Evolutionary conservation across 2,113 vertebrate genomes (phyloP), one percentile per base, ranked within the genome.

Genomic region (Barbus barbus): DNA sequence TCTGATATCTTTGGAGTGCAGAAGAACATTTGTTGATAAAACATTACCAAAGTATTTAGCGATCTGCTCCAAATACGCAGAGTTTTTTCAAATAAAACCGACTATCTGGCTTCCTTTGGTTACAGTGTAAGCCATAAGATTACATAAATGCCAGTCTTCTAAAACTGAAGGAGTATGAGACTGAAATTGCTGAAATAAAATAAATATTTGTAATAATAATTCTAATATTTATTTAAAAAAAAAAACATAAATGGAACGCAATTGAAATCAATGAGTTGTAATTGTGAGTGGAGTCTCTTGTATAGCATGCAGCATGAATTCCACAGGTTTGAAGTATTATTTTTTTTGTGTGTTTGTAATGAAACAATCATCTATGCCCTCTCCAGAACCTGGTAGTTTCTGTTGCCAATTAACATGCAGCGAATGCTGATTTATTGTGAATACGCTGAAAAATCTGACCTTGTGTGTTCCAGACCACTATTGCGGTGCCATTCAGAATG

Each of bases 371-470:
- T 77, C 28, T n/a, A 11, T 26, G 24, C 36, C 18, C 58, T 26
- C 36, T 79, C 3, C 56, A 26, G 56, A 24, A 28, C 58, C 0
- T 1, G 5, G 12, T 38, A 58, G 14, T 69, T 53, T 73, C 33
- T 61, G 36, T 83, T 83, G 67, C 36, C 71, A 61, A 26, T 51
- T 74, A 60, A 74, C 81, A 63, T 79, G 24, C 31, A 38, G 51
- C 18, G 48, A 77, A 77, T 33, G 74, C 5, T 77, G 28, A 4
- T 53, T 77, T 77, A 56, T 77, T 56, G 20, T 56, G 48, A 76
- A 33, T 56, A 56, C 20, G 18, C 26, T 53, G 74, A 60, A 24
- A 74, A 20, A 60, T 78, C 56, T 26, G 24, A 20, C 56, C 14
- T 46, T 79, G 77, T 63, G 36, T n/a, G 5, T 38, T 36, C 20